A percentile compares a stretch with the other conserved stretches of the same genome.
phyloP scores from a whole-genome alignment of 2,888 invertebrate genomes.

The Poecilobothrus nobilitatus region DNA sequence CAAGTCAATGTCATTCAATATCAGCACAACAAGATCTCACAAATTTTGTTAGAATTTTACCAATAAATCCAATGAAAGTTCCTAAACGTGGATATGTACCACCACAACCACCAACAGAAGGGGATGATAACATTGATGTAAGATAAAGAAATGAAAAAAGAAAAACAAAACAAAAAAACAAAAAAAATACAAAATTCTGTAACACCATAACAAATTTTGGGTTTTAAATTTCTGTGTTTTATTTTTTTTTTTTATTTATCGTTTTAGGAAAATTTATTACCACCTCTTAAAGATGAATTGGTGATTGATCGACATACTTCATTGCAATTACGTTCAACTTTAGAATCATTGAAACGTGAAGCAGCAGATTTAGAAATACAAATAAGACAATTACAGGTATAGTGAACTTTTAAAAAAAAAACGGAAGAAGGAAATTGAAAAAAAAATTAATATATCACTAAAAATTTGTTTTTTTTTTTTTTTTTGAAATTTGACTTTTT shows the following conservation, averaged over 20 bases:
- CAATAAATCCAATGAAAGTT: conserved; percentile 45
- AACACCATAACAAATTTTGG: conserved; percentile 12
- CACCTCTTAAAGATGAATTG: conserved; percentile 72
- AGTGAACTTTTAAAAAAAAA: background rate
- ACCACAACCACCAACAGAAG: conserved; percentile 55
- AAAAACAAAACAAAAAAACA: conserved; percentile 4
- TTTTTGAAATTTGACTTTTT: no score
- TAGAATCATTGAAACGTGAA: conserved; percentile 74
- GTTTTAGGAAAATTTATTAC: conserved; percentile 60
- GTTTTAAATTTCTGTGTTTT: no score
- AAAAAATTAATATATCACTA: conserved; percentile 13
- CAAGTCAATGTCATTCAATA: conserved; percentile 68
- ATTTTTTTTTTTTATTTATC: conserved; percentile 11
- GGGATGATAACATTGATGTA: conserved; percentile 45
- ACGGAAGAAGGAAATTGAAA: background rate
- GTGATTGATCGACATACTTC: conserved; percentile 69
- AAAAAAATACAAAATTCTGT: conserved; percentile 14
- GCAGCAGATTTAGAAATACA: conserved; percentile 75
- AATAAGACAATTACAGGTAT: conserved; percentile 70
- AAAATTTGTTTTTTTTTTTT: no score
- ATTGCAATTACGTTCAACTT: conserved; percentile 60
- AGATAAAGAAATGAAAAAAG: conserved; percentile 28
- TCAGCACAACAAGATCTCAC: conserved; percentile 48
- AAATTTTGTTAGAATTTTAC: conserved; percentile 64
- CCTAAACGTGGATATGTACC: conserved; percentile 52